Evolutionary conservation across 2,113 vertebrate species (phyloP).

Genomic region (Lanius collurio): DNA sequence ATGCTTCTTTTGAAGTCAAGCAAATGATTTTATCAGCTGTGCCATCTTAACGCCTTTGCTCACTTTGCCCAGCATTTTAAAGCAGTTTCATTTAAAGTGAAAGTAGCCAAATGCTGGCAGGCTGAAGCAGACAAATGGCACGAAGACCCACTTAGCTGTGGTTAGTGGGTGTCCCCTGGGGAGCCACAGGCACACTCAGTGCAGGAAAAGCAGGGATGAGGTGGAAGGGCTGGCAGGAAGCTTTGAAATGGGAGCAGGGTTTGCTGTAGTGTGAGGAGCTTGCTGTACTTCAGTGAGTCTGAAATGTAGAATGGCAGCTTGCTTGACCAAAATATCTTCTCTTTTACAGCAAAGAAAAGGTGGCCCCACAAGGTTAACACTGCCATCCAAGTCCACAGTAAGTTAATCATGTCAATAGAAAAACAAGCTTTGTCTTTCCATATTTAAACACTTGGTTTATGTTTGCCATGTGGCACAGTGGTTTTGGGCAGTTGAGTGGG

Average conservation of each 20-base stretch:
- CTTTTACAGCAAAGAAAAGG: slow-evolving; percentile 95
- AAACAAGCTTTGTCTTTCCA: slow-evolving; percentile 12
- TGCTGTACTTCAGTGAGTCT: neutral
- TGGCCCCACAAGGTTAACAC: slow-evolving; percentile 93
- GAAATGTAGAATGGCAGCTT: neutral
- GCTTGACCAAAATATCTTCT: slow-evolving; percentile 22
- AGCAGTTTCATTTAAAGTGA: slow-evolving; percentile 1
- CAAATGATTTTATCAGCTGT: neutral
- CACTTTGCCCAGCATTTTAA: neutral
- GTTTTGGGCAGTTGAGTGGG: neutral
- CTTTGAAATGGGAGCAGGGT: neutral
- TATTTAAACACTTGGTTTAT: slow-evolving; percentile 9
- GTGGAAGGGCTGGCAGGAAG: neutral
- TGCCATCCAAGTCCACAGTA: slow-evolving; percentile 98
- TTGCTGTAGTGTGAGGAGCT: neutral
- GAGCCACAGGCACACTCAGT: neutral
- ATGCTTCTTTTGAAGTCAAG: neutral
- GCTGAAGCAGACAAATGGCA: neutral
- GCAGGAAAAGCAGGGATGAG: neutral
- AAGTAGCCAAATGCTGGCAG: neutral
- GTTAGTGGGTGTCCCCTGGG: neutral
- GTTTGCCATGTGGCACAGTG: neutral
- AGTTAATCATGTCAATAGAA: slow-evolving; percentile 62
- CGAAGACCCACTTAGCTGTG: neutral
- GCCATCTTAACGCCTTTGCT: neutral